phyloP scores from a whole-genome alignment of 2,888 invertebrate species.

The Plagodis dolabraria region DNA sequence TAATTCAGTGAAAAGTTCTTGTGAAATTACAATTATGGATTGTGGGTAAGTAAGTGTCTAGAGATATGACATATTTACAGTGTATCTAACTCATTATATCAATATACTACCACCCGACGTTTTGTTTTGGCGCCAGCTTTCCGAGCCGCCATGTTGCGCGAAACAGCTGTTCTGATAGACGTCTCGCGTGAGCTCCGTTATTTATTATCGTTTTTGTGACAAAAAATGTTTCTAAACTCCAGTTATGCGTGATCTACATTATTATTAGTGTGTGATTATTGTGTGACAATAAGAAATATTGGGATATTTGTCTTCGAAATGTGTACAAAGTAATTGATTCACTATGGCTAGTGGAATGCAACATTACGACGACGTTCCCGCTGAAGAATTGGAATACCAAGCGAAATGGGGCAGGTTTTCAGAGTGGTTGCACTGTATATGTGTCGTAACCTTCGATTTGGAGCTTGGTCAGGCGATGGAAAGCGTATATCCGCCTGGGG shows the following conservation, averaged over 20 bases:
- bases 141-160: constrained; percentile 78
- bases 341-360: constrained; percentile 75
- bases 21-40: constrained; percentile 50
- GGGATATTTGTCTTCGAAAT: constrained; percentile 44
- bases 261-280: constrained; percentile 46
- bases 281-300: constrained; percentile 42
- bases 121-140: constrained; percentile 72
- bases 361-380: constrained; percentile 65
- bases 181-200: constrained; percentile 60
- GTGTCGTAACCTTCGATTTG: constrained; percentile 99
- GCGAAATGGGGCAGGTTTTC: constrained; percentile 90
- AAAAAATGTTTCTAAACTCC: constrained; percentile 53
- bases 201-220: constrained; percentile 58
- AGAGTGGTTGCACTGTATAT: constrained; percentile 98
- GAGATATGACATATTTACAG: neutral
- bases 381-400: constrained; percentile 70
- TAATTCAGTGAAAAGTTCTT: constrained; percentile 7
- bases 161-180: constrained; percentile 74
- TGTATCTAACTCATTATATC: neutral
- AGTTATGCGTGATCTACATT: constrained; percentile 51
- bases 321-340: constrained; percentile 49
- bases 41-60: constrained; percentile 54
- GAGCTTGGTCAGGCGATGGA: constrained; percentile 99
- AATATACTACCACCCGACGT: constrained; percentile 40
- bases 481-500: constrained; percentile 93